phyloP scores from a whole-genome alignment of 2,888 invertebrate genomes.

The Xestobium rufovillosum region DNA sequence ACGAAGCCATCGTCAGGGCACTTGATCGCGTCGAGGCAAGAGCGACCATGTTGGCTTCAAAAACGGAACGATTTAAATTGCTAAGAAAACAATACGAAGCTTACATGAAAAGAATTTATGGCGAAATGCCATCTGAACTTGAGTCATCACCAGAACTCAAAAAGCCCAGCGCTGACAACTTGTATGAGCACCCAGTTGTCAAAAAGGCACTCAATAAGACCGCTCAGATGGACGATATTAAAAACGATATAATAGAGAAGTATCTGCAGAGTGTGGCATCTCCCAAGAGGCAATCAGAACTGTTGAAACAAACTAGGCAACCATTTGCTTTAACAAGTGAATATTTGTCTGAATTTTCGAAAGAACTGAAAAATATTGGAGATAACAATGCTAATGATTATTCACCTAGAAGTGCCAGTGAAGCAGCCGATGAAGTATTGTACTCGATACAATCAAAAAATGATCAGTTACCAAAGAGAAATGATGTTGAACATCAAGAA shows the following conservation, averaged over 20 bases:
- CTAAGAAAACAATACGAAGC: slow-evolving; percentile 39
- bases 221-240: no score
- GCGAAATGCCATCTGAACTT: slow-evolving; percentile 2
- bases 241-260: slow-evolving; percentile 27
- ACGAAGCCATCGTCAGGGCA: slow-evolving; percentile 49
- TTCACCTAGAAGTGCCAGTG: slow-evolving; percentile 25
- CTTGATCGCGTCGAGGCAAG: slow-evolving; percentile 53
- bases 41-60: slow-evolving; percentile 49
- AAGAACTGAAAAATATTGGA: slow-evolving; percentile 23
- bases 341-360: slow-evolving; percentile 21
- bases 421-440: slow-evolving; percentile 33
- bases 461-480: neutral
- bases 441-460: slow-evolving; percentile 23
- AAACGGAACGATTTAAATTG: slow-evolving; percentile 52
- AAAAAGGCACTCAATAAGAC: slow-evolving; percentile 13
- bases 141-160: slow-evolving; percentile 7
- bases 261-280: slow-evolving; percentile 23
- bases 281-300: slow-evolving; percentile 1
- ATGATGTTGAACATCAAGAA: neutral
- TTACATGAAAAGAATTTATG: slow-evolving; percentile 27
- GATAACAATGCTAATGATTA: slow-evolving; percentile 14
- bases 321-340: neutral
- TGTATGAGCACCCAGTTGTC: slow-evolving; percentile 9
- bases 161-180: slow-evolving; percentile 4
- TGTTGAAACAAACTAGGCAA: neutral